Evolutionary conservation across 2,888 invertebrate genomes (phyloP).

Genomic region (Drosophila parthenogenetica): DNA sequence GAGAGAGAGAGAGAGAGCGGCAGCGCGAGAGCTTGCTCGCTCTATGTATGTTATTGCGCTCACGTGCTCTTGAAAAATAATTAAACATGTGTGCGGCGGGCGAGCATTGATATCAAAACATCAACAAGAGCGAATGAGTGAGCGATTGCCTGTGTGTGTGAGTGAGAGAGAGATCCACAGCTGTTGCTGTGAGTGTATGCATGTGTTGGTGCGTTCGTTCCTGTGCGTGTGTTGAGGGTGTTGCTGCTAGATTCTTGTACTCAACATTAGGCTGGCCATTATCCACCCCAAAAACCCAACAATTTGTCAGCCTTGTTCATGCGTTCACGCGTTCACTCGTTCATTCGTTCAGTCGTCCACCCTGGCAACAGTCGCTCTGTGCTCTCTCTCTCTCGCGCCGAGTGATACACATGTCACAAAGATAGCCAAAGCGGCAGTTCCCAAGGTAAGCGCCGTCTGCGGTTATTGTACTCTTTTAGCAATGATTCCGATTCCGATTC

Average conservation of each 20-base stretch:
- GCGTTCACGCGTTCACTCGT: neutral
- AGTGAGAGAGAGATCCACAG: conserved; percentile 31
- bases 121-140: conserved; percentile 41
- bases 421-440: conserved; percentile 27
- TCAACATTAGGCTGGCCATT: conserved; percentile 14
- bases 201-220: neutral
- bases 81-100: conserved; percentile 49
- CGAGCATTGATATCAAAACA: conserved; percentile 53
- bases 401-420: conserved; percentile 52
- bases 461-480: conserved; percentile 68
- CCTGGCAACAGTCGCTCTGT: conserved; percentile 39
- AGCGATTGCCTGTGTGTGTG: neutral
- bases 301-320: conserved; percentile 29
- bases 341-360: conserved; percentile 22
- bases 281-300: conserved; percentile 48
- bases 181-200: neutral
- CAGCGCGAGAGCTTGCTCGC: neutral
- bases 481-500: conserved; percentile 44
- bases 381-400: conserved; percentile 5
- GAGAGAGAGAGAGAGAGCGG: conserved; percentile 1
- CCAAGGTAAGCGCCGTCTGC: conserved; percentile 57
- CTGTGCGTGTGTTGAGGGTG: conserved; percentile 41
- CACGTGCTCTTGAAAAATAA: conserved; percentile 65
- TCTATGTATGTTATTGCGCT: conserved; percentile 43
- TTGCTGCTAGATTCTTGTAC: conserved; percentile 33